Conservation (phyloP, 2,113 vertebrate genomes). For the Chionomys nivalis region DNA sequence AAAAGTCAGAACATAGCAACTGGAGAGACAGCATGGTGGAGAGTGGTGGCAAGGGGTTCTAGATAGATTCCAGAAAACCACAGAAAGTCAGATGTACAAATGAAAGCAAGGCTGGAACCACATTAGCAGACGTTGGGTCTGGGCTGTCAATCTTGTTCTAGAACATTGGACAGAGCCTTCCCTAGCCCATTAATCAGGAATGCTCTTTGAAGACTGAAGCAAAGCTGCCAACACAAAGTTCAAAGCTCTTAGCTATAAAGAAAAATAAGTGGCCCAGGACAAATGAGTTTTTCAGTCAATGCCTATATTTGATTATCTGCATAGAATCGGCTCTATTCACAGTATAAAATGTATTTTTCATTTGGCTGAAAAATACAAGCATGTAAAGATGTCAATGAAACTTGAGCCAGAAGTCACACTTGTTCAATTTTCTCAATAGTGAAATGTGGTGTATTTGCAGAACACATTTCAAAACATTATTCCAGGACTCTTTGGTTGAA, state of each 20-base stretch:
- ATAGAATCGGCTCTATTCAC: not conserved
- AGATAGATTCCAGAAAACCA: not conserved
- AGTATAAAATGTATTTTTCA: not conserved
- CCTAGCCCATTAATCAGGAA: not conserved
- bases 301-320: not conserved
- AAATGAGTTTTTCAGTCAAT: not conserved
- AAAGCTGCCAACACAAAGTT: not conserved
- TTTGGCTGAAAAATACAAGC: not conserved
- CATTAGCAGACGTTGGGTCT: not conserved
- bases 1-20: not conserved
- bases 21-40: not conserved
- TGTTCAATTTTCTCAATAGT: conserved; percentile 28
- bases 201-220: not conserved
- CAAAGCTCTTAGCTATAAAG: not conserved
- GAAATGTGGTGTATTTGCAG: not conserved
- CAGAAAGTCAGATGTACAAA: not conserved
- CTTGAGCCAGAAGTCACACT: not conserved
- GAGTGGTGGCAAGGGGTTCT: not conserved
- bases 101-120: not conserved
- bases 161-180: not conserved
- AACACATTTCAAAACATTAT: conserved; percentile 12
- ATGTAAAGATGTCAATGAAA: not conserved
- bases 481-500: not conserved
- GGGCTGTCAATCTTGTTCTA: not conserved
- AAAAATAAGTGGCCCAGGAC: not conserved